phyloP scores from a whole-genome alignment of 35 echinoderm and acorn worm species.

The Ophiothrix spiculata region DNA sequence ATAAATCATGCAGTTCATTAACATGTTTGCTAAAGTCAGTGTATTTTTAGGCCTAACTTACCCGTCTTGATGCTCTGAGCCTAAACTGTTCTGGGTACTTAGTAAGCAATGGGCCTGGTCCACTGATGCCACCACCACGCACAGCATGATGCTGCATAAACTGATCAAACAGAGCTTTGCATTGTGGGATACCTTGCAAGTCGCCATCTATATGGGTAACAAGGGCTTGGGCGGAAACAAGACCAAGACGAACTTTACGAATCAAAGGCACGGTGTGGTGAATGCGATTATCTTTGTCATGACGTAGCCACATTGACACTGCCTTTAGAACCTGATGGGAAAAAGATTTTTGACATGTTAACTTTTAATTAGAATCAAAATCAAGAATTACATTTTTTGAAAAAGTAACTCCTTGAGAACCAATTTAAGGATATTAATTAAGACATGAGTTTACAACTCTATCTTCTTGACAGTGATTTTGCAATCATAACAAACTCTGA shows the following conservation, averaged over 20 bases:
- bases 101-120: slow-evolving; percentile 1
- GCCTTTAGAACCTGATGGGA: slow-evolving; percentile 21
- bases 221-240: slow-evolving; percentile 32
- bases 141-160: slow-evolving; percentile 52
- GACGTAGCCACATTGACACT: slow-evolving; percentile 25
- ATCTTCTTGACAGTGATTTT: too few species aligned
- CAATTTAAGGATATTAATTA: too few species aligned
- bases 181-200: slow-evolving; percentile 25
- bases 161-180: slow-evolving; percentile 39
- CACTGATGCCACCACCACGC: slow-evolving; percentile 14
- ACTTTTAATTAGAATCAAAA: too few species aligned
- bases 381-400: too few species aligned
- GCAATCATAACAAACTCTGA: too few species aligned
- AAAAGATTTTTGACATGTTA: too few species aligned
- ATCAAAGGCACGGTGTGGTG: slow-evolving; percentile 29
- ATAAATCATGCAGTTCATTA: too few species aligned
- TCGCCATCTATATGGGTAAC: slow-evolving; percentile 24
- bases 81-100: slow-evolving; percentile 25
- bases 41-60: too few species aligned
- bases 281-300: slow-evolving; percentile 32
- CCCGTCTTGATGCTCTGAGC: slow-evolving; percentile 34
- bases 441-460: too few species aligned
- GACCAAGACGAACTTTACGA: slow-evolving; percentile 41
- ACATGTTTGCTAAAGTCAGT: too few species aligned
- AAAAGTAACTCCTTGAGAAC: too few species aligned